These are phyloP conservation scores for Iguana delicatissima DNA, from an alignment of 2,797 vertebrate genomes.

Conservation along the genomic window DNA sequence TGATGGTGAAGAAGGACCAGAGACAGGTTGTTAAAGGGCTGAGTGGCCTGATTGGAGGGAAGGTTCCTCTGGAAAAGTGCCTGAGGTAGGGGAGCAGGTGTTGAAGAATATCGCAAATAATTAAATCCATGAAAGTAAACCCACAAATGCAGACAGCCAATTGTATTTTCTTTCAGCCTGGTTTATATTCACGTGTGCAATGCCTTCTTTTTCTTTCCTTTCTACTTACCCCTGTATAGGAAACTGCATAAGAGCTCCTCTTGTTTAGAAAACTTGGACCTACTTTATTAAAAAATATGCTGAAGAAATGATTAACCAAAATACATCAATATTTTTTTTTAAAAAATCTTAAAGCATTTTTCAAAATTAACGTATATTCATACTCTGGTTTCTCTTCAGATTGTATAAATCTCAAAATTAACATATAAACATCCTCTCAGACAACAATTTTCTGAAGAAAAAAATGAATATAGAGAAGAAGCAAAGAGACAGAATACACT, in stretches of 20 bases:
- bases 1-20: no score
- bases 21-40: no score
- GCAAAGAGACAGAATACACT: background rate
- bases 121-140: no score
- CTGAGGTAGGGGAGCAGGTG: no score
- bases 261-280: constrained; percentile 28
- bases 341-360: background rate
- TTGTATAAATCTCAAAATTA: background rate
- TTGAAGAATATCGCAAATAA: no score
- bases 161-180: background rate
- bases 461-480: background rate
- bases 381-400: background rate
- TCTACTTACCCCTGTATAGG: background rate
- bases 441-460: background rate
- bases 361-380: background rate
- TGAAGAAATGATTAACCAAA: background rate
- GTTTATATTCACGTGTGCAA: background rate
- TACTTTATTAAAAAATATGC: background rate
- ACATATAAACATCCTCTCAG: background rate
- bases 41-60: no score
- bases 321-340: background rate
- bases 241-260: background rate
- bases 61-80: no score
- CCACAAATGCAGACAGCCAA: no score
- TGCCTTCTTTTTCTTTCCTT: background rate